These are phyloP conservation scores for Anoplius nigerrimus DNA, from an alignment of 2,888 invertebrate species.

Conservation along the genomic window DNA sequence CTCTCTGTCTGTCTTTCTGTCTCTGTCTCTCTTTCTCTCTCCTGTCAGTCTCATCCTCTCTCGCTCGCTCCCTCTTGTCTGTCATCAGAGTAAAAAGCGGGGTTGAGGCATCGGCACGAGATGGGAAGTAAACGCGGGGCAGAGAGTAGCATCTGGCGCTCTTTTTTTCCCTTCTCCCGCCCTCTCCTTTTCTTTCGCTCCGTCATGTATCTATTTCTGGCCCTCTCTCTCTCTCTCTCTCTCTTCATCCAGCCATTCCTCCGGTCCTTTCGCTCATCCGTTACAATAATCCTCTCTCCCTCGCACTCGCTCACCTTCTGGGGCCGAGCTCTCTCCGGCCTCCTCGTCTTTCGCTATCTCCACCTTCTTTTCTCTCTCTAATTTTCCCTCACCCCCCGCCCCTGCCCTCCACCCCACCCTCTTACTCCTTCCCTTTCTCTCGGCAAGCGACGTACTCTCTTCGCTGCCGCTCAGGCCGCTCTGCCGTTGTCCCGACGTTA, in stretches of 20 bases:
- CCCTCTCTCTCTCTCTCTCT: conserved; percentile 36
- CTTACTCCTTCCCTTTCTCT: conserved; percentile 21
- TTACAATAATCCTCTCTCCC: conserved; percentile 13
- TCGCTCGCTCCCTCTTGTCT: neutral
- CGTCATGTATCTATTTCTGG: conserved; percentile 10
- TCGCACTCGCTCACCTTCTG: neutral
- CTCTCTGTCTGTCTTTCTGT: conserved; percentile 12
- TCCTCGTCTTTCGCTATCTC: conserved; percentile 7
- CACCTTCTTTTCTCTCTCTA: conserved; percentile 18
- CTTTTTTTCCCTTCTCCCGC: conserved; percentile 32
- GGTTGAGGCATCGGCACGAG: conserved; percentile 58
- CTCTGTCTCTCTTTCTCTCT: neutral
- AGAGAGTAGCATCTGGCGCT: conserved; percentile 62
- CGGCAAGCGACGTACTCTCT: conserved; percentile 46
- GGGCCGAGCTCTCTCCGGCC: neutral
- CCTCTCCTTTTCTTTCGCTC: conserved; percentile 24
- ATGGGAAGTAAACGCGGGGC: conserved; percentile 51
- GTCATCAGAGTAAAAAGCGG: conserved; percentile 42
- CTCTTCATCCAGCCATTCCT: conserved; percentile 39
- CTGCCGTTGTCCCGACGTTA: conserved; percentile 74
- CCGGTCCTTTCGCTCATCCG: conserved; percentile 18
- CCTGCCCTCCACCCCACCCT: conserved; percentile 32
- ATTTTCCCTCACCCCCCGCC: conserved; percentile 16
- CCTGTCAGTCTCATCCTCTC: too few species aligned
- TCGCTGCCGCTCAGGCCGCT: conserved; percentile 62